Evolutionary conservation across 2,797 vertebrate species (phyloP).

Genomic region (Halcyon chelicuti): DNA sequence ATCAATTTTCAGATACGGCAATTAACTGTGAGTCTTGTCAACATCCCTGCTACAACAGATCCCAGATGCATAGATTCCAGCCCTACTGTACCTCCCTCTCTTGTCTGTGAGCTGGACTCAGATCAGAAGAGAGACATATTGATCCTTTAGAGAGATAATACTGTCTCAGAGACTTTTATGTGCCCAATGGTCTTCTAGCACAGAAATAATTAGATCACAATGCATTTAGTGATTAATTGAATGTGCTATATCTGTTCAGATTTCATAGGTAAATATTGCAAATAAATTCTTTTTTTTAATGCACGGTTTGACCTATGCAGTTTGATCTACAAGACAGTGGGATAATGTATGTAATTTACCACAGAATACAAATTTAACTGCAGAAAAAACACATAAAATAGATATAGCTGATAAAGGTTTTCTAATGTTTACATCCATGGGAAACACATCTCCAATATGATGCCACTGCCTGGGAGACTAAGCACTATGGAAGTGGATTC

Average conservation of each 20-base stretch:
- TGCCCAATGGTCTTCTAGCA: background rate
- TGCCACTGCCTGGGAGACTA: background rate
- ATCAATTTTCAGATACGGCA: background rate
- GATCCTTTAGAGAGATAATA: background rate
- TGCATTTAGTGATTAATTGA: background rate
- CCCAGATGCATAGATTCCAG: background rate
- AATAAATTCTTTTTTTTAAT: background rate
- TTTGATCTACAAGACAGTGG: background rate
- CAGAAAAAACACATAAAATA: background rate
- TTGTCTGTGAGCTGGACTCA: background rate
- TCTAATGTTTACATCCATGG: background rate
- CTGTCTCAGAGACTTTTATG: background rate
- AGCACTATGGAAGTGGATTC: background rate
- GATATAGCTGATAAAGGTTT: background rate
- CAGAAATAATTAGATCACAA: background rate
- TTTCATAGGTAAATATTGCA: background rate
- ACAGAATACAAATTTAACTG: background rate
- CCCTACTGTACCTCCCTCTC: background rate
- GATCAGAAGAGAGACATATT: accelerated
- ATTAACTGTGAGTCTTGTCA: background rate
- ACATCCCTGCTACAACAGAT: background rate
- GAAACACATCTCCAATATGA: background rate
- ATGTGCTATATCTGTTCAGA: background rate
- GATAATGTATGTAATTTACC: background rate
- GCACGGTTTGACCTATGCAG: background rate